Percentiles rank a stretch among this genome's conserved stretches.
Evolutionary conservation across 2,113 vertebrate genomes (phyloP).

Genomic region (Polyodon spathula): DNA sequence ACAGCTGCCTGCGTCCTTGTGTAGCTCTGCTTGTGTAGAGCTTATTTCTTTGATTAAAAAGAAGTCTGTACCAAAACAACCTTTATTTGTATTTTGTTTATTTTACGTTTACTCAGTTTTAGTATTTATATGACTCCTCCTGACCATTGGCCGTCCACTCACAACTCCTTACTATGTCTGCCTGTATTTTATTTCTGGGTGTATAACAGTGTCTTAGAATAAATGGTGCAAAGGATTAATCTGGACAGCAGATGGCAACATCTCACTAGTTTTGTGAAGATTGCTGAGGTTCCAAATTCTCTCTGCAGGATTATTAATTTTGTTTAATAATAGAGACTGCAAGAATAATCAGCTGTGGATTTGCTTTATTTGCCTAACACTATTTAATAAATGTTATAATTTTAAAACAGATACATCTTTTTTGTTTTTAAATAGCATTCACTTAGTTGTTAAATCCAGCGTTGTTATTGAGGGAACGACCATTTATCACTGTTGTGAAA

Average conservation of each 20-base stretch:
- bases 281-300: neutral
- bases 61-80: too few relatives aligned
- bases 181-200: too few relatives aligned
- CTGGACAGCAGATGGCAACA: neutral
- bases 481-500: constrained; percentile 79
- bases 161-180: too few relatives aligned
- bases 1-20: too few relatives aligned
- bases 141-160: too few relatives aligned
- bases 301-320: constrained; percentile 64
- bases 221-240: neutral
- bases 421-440: constrained; percentile 52
- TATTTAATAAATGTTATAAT: constrained; percentile 70
- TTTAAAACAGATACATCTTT: constrained; percentile 71
- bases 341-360: constrained; percentile 70
- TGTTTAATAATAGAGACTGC: constrained; percentile 56
- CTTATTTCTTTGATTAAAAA: too few relatives aligned
- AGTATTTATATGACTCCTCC: too few relatives aligned
- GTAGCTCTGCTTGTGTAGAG: too few relatives aligned
- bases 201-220: neutral
- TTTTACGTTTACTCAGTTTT: too few relatives aligned
- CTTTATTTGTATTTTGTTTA: too few relatives aligned
- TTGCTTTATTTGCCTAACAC: constrained; percentile 75
- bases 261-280: neutral
- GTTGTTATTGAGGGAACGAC: constrained; percentile 50
- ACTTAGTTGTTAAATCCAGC: constrained; percentile 63